These are phyloP conservation scores for Arion vulgaris DNA, from an alignment of 1,140 invertebrate species.

Conservation along the genomic window DNA sequence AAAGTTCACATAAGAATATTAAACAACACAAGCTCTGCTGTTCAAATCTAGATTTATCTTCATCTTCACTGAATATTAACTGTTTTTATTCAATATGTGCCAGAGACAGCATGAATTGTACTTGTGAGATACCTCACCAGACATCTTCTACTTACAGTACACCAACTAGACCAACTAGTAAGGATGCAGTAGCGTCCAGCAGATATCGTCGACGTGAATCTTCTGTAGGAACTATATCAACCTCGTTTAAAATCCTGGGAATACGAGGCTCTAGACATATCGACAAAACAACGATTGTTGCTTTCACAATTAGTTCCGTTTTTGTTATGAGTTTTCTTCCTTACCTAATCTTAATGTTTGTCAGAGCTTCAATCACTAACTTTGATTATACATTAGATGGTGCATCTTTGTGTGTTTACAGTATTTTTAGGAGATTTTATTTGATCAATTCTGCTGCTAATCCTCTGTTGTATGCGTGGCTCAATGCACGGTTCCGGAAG, in stretches of 20 bases:
- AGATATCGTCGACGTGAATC: background rate
- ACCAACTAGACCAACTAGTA: background rate
- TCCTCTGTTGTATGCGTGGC: slow-evolving; percentile 42
- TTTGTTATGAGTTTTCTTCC: slow-evolving; percentile 52
- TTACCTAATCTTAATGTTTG: slow-evolving; percentile 42
- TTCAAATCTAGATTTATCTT: too few species aligned
- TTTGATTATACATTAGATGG: slow-evolving; percentile 43
- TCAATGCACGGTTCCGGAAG: slow-evolving; percentile 38
- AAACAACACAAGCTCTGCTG: too few species aligned
- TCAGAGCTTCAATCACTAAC: slow-evolving; percentile 22
- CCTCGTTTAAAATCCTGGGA: background rate
- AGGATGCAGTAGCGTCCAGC: background rate
- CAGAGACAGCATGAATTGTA: too few species aligned
- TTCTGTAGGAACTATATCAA: background rate
- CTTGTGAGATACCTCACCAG: background rate
- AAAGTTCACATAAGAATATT: background rate
- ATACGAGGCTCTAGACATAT: background rate
- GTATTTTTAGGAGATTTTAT: slow-evolving; percentile 43
- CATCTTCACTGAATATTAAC: too few species aligned
- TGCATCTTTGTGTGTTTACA: slow-evolving; percentile 31
- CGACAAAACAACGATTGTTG: slow-evolving; percentile 47
- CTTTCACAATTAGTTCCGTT: slow-evolving; percentile 45
- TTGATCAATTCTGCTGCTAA: slow-evolving; percentile 43
- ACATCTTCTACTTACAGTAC: background rate
- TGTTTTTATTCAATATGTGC: too few species aligned